Conservation (phyloP, 2,888 invertebrate species). For the Disparrhopalites patrizii region DNA sequence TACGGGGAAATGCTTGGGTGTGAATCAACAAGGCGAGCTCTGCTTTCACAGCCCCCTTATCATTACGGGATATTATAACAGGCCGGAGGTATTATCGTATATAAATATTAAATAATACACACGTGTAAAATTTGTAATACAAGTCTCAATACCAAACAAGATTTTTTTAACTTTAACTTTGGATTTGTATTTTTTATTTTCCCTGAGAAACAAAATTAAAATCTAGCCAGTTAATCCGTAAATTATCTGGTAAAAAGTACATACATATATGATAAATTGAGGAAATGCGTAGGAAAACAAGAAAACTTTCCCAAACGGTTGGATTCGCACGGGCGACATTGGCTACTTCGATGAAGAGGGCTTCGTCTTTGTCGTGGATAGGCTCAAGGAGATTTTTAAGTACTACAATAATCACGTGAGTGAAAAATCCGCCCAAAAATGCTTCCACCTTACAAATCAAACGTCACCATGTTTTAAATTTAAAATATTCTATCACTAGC, state of each 20-base stretch:
- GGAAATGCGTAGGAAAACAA: constrained; percentile 30
- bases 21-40: constrained; percentile 54
- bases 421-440: neutral
- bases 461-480: neutral
- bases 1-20: constrained; percentile 43
- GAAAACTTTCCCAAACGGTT: constrained; percentile 37
- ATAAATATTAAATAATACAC: neutral
- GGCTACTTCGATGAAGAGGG: constrained; percentile 44
- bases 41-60: constrained; percentile 48
- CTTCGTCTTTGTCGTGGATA: constrained; percentile 42
- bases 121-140: neutral
- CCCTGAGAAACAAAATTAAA: neutral
- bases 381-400: constrained; percentile 46
- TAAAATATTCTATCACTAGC: neutral
- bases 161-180: neutral
- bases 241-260: no score
- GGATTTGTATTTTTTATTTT: neutral
- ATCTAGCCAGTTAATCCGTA: neutral
- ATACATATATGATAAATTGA: no score
- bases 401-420: constrained; percentile 44
- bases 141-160: neutral
- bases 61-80: constrained; percentile 34
- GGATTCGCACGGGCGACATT: constrained; percentile 44
- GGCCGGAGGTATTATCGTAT: constrained; percentile 21
- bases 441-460: neutral